Evolutionary conservation across 1,140 invertebrate genomes (phyloP).

Genomic region (Diprion similis): DNA sequence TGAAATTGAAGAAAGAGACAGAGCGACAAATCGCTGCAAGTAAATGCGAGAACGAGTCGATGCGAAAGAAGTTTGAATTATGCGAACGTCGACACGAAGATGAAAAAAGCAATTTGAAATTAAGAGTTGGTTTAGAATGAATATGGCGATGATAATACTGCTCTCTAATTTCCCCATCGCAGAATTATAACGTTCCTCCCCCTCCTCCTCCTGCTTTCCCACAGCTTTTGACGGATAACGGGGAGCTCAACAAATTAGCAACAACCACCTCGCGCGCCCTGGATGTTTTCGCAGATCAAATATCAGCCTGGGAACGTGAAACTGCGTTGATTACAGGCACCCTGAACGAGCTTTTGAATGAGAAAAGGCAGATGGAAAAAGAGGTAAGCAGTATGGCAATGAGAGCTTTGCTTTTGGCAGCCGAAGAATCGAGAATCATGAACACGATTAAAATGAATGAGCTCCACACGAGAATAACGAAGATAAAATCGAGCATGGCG

Average conservation of each 20-base stretch:
- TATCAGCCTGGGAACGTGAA: constrained; percentile 40
- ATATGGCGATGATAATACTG: constrained; percentile 5
- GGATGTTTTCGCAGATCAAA: constrained; percentile 38
- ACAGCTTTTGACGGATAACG: constrained; percentile 32
- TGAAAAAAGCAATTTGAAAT: constrained; percentile 38
- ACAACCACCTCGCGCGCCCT: constrained; percentile 37
- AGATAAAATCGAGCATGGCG: neutral
- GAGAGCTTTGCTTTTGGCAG: constrained; percentile 16
- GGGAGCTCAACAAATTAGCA: constrained; percentile 34
- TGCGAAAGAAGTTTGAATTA: constrained; percentile 33
- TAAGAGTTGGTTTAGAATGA: constrained; percentile 29
- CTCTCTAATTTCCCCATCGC: constrained; percentile 7
- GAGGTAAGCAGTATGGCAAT: constrained; percentile 31
- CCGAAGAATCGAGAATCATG: neutral
- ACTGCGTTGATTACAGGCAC: constrained; percentile 42
- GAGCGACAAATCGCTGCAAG: constrained; percentile 32
- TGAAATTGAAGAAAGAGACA: constrained; percentile 32
- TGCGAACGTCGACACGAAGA: constrained; percentile 30
- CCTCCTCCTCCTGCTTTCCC: neutral
- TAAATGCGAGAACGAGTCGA: constrained; percentile 35
- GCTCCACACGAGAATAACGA: neutral
- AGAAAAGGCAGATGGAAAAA: constrained; percentile 43
- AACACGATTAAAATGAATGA: neutral
- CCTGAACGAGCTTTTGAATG: constrained; percentile 37
- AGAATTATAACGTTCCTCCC: neutral